Evolutionary conservation across 2,888 invertebrate species (phyloP).

Genomic region (Epistrophe eligans): DNA sequence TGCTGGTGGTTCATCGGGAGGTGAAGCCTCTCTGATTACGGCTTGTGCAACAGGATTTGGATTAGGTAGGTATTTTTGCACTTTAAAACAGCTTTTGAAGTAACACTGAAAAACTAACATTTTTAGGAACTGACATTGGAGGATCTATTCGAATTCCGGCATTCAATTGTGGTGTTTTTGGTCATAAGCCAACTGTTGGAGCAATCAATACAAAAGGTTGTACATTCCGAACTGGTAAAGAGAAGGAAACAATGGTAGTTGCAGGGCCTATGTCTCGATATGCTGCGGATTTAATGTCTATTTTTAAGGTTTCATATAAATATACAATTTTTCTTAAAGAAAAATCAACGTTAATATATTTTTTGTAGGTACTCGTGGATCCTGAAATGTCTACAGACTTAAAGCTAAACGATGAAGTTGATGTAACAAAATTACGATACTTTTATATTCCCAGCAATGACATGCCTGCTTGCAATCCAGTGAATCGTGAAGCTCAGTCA

Average conservation of each 20-base stretch:
- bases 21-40: conserved; percentile 91
- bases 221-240: conserved; percentile 88
- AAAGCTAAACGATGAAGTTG: conserved; percentile 86
- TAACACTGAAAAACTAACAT: background rate
- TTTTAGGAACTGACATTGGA: conserved; percentile 94
- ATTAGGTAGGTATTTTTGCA: conserved; percentile 86
- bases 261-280: conserved; percentile 93
- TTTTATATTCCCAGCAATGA: conserved; percentile 92
- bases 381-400: conserved; percentile 85
- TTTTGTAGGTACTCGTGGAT: conserved; percentile 79
- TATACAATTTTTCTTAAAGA: background rate
- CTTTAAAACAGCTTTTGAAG: background rate
- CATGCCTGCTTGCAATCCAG: conserved; percentile 89
- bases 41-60: conserved; percentile 93
- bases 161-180: conserved; percentile 93
- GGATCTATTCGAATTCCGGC: conserved; percentile 96
- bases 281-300: conserved; percentile 91
- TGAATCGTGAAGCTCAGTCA: conserved; percentile 88
- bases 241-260: conserved; percentile 90
- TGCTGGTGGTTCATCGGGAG: conserved; percentile 97
- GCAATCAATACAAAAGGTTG: conserved; percentile 87
- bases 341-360: background rate
- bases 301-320: conserved; percentile 86
- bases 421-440: conserved; percentile 88
- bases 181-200: conserved; percentile 90